Evolutionary conservation across 2,797 vertebrate genomes (phyloP).

Genomic region (Tragopan temminckii): DNA sequence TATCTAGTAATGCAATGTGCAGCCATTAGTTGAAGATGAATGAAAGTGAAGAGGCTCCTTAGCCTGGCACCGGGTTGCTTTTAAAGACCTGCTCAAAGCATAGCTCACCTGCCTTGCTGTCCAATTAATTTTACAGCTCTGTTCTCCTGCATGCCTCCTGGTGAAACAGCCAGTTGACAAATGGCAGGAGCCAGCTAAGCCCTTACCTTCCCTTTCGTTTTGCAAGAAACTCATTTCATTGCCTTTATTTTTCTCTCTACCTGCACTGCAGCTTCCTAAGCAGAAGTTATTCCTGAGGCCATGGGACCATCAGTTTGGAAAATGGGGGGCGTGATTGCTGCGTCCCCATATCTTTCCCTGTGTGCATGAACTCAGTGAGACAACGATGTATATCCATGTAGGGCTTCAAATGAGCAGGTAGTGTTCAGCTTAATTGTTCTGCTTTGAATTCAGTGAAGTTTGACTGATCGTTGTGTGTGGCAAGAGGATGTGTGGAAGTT

Average conservation of each 20-base stretch:
- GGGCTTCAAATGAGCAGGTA: not conserved
- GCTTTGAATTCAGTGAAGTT: not conserved
- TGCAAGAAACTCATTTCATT: not conserved
- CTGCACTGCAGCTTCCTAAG: no score
- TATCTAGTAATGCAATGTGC: not conserved
- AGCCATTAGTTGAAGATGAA: not conserved
- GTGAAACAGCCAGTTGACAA: not conserved
- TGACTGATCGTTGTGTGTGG: not conserved
- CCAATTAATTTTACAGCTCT: not conserved
- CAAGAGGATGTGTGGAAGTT: not conserved
- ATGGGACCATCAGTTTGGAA: not conserved
- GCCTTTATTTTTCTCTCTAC: not conserved
- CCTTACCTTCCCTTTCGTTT: not conserved
- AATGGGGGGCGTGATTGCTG: not conserved
- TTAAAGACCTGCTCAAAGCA: not conserved
- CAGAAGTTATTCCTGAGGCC: not conserved
- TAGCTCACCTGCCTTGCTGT: not conserved
- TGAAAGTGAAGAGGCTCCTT: not conserved
- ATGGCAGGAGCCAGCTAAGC: not conserved
- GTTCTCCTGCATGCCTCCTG: not conserved
- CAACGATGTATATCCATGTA: not conserved
- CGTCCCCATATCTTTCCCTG: not conserved
- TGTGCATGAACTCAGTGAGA: rapidly evolving
- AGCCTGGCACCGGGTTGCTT: not conserved
- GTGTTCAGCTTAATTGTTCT: not conserved